phyloP scores from a whole-genome alignment of 2,888 invertebrate genomes.

The Brachyptera putata region DNA sequence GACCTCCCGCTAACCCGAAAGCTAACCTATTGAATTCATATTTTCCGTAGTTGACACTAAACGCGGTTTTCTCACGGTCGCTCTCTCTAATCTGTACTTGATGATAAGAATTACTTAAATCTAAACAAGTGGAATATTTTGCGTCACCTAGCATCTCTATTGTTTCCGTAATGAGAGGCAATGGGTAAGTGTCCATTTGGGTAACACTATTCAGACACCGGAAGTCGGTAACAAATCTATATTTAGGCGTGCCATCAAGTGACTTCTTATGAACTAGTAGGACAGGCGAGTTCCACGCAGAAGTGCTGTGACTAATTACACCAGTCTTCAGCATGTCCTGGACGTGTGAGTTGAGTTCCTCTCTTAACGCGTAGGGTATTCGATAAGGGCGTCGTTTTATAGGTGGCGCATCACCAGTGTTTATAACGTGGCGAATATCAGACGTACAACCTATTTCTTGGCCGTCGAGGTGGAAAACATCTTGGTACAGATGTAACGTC shows the following conservation, averaged over 20 bases:
- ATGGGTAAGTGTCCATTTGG: conserved; percentile 19
- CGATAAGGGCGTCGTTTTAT: background rate
- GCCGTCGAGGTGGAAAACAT: background rate
- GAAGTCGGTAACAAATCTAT: conserved; percentile 6
- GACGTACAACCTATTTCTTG: background rate
- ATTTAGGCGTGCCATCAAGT: background rate
- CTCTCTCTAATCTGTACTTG: conserved; percentile 27
- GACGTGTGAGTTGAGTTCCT: background rate
- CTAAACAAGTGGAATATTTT: conserved; percentile 30
- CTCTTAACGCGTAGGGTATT: background rate
- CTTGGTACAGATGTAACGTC: background rate
- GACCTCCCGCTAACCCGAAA: conserved; percentile 10
- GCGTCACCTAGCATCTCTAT: conserved; percentile 31
- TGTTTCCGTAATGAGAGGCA: conserved; percentile 30
- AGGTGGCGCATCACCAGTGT: background rate
- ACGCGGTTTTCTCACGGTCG: conserved; percentile 32
- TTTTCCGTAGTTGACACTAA: conserved; percentile 28
- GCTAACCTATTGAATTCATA: conserved; percentile 29
- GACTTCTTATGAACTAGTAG: background rate
- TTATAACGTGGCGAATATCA: background rate
- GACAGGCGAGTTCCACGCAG: background rate
- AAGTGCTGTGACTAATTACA: background rate
- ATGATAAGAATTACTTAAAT: conserved; percentile 32
- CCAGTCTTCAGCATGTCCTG: background rate
- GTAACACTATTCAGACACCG: conserved; percentile 30